Conservation (phyloP, 2,888 invertebrate genomes). For the Eutolmus rufibarbis region DNA sequence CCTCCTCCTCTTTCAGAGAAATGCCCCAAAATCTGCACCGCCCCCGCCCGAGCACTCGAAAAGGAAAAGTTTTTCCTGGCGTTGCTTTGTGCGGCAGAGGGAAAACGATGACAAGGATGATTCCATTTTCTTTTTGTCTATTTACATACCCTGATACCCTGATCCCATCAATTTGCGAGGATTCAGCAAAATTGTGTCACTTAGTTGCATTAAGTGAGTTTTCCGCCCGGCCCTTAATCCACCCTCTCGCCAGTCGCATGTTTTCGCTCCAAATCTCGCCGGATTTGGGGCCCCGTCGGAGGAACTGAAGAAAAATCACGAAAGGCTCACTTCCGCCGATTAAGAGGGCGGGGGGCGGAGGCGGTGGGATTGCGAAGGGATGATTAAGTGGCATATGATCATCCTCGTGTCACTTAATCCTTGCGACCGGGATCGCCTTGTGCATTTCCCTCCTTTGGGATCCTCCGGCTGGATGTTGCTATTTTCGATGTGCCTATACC, state of each 20-base stretch:
- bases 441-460: background rate
- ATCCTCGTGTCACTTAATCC: constrained; percentile 44
- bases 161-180: constrained; percentile 46
- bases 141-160: constrained; percentile 45
- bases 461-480: background rate
- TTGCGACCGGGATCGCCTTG: background rate
- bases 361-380: background rate
- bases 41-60: background rate
- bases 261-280: constrained; percentile 40
- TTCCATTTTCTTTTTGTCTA: constrained; percentile 35
- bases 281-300: constrained; percentile 12
- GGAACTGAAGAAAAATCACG: constrained; percentile 43
- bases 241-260: background rate
- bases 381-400: constrained; percentile 45
- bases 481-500: background rate
- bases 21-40: background rate
- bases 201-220: constrained; percentile 45
- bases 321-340: constrained; percentile 36
- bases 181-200: constrained; percentile 46
- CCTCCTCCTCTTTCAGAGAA: background rate
- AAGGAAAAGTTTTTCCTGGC: background rate
- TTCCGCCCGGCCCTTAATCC: constrained; percentile 37
- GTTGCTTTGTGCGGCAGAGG: background rate
- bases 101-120: constrained; percentile 33
- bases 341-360: background rate